Conservation (phyloP, 2,797 vertebrate genomes). For the Tinamus major region DNA sequence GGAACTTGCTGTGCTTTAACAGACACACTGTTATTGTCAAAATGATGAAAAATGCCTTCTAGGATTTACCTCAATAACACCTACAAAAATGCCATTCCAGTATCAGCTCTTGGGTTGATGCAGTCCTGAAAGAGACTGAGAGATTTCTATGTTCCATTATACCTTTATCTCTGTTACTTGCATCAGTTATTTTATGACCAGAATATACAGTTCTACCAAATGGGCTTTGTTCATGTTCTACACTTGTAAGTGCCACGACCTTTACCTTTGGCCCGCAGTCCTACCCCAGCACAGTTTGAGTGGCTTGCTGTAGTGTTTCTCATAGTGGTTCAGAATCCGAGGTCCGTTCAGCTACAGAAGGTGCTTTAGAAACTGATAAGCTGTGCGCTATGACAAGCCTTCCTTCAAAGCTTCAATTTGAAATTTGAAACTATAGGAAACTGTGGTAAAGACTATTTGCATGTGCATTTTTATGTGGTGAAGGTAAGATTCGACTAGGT, state of each 20-base stretch:
- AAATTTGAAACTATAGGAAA: not conserved
- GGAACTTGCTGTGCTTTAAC: not conserved
- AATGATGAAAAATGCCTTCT: not conserved
- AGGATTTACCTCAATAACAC: not conserved
- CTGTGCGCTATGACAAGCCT: not conserved
- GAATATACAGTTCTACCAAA: not conserved
- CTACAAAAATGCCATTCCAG: not conserved
- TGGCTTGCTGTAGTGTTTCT: not conserved
- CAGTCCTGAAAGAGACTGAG: not conserved
- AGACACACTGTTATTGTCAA: not conserved
- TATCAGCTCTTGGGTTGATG: not conserved
- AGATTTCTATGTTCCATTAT: not conserved
- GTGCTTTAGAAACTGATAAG: not conserved
- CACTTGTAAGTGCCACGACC: not conserved
- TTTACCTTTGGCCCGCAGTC: not conserved
- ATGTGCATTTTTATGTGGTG: not conserved
- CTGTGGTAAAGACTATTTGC: not conserved
- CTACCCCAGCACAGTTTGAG: not conserved
- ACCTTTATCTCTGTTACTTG: not conserved
- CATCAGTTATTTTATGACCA: rapidly evolving
- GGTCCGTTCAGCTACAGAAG: not conserved
- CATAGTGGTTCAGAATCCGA: rapidly evolving
- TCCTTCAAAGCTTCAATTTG: not conserved
- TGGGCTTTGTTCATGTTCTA: not conserved
- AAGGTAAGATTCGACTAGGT: not conserved